Conservation (phyloP, 2,797 vertebrate genomes). For the Sebastes nivosus region DNA sequence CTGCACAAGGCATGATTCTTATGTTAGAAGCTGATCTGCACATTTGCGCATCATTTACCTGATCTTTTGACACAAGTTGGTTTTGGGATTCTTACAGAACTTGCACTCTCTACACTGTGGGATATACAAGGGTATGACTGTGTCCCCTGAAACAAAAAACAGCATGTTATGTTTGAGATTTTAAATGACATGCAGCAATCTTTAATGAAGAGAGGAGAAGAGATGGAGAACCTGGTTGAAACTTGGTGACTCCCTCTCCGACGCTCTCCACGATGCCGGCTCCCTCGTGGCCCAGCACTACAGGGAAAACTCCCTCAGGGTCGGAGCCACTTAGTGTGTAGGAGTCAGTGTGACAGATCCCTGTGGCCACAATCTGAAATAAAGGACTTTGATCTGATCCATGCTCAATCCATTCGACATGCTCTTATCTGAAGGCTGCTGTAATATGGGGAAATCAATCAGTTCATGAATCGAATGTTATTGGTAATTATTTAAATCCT, state of each 20-base stretch:
- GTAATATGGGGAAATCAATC: not conserved
- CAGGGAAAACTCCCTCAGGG: constrained; percentile 91
- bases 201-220: not conserved
- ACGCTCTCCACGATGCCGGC: constrained; percentile 92
- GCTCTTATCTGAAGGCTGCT: not conserved
- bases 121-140: constrained; percentile 89
- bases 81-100: constrained; percentile 92
- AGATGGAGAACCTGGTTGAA: constrained; percentile 81
- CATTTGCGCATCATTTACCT: constrained; percentile 76
- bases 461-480: not conserved
- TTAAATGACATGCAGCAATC: not conserved
- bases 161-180: not conserved
- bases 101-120: constrained; percentile 94
- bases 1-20: not conserved
- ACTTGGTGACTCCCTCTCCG: constrained; percentile 89
- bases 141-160: constrained; percentile 81
- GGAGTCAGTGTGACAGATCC: constrained; percentile 93
- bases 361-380: constrained; percentile 88
- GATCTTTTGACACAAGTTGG: constrained; percentile 94
- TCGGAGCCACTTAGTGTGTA: constrained; percentile 92
- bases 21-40: not conserved
- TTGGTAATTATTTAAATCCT: not conserved
- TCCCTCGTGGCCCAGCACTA: constrained; percentile 92
- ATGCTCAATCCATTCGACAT: not conserved
- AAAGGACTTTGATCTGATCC: not conserved